Evolutionary conservation across 2,797 vertebrate species (phyloP), one percentile per base, ranked within the genome.

Genomic region (Adrianichthys oophorus): DNA sequence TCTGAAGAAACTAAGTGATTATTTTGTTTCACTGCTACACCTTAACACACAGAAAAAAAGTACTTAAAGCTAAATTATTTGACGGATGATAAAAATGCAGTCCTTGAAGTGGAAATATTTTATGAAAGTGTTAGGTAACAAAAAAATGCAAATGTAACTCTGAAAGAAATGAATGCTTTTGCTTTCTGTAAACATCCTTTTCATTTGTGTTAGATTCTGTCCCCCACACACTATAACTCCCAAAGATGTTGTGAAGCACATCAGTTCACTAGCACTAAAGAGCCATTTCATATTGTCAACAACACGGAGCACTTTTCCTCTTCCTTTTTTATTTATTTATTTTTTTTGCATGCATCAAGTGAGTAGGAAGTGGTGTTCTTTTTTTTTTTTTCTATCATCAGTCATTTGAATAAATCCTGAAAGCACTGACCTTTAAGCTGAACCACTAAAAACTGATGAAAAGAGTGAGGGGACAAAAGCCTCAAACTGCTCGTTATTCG

Each of bases 231-330:
- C 5, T 5, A 29, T 29, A 29, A 29, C 26, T 29, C 26, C 26
- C 5, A 29, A 29, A 29, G 19, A 29, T 29, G 26, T 29, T 29
- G 26, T 7, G 68, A 68, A 68, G 50, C 16, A 41, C 50, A 19
- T 74, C 75, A 65, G 59, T 83, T 59, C 64, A 41, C 72, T 62
- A 24, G 62, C 62, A 70, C 75, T 78, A 37, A 32, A 37, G 32
- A 3, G 32, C 32, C 2, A 37, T 37, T 37, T 37, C 32, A 37
- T 2, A 13, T 37, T 37, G 13, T 10, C 32, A 37, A 37, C 32
- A 37, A 37, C 1, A 15, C 23, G 1, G 1, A 13, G n/a, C 15
- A 19, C 32, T 37, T 56, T 13, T 47, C 16, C 19, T 6, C 10
- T 1, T 7, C 53, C 1, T 5, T 53, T 1, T 24, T 52, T 48